Evolutionary conservation across 2,888 invertebrate genomes (phyloP).

Genomic region (Latrodectus hesperus): DNA sequence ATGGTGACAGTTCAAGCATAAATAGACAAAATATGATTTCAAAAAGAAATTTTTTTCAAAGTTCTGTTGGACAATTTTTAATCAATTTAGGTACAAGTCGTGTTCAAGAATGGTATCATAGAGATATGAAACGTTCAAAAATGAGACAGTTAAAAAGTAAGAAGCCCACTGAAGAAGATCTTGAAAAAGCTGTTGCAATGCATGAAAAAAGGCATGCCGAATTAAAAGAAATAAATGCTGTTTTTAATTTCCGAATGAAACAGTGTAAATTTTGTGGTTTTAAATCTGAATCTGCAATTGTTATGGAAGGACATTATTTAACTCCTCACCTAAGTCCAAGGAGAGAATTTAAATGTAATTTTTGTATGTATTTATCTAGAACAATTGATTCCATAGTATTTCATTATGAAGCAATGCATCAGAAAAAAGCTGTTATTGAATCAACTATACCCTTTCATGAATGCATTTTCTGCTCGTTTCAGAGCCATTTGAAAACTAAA

Average conservation of each 20-base stretch:
- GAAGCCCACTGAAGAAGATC: slow-evolving; percentile 80
- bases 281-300: slow-evolving; percentile 88
- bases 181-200: slow-evolving; percentile 86
- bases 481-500: slow-evolving; percentile 94
- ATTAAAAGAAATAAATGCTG: slow-evolving; percentile 89
- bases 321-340: slow-evolving; percentile 88
- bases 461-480: slow-evolving; percentile 94
- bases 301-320: slow-evolving; percentile 90
- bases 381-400: slow-evolving; percentile 87
- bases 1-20: slow-evolving; percentile 56
- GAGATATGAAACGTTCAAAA: slow-evolving; percentile 90
- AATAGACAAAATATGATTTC: slow-evolving; percentile 72
- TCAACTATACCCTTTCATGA: slow-evolving; percentile 91
- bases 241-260: slow-evolving; percentile 83
- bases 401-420: slow-evolving; percentile 94
- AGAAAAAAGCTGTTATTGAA: slow-evolving; percentile 87
- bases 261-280: slow-evolving; percentile 93
- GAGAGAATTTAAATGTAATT: slow-evolving; percentile 81
- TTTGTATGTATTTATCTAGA: slow-evolving; percentile 86
- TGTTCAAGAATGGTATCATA: slow-evolving; percentile 94
- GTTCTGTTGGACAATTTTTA: slow-evolving; percentile 86
- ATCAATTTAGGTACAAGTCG: slow-evolving; percentile 92
- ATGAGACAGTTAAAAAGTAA: slow-evolving; percentile 83
- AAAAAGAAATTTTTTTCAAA: slow-evolving; percentile 72
- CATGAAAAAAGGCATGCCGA: slow-evolving; percentile 82